Base-by-base conservation (phyloP, 2,888 invertebrate genomes). In the Nomada fucata region DNA sequence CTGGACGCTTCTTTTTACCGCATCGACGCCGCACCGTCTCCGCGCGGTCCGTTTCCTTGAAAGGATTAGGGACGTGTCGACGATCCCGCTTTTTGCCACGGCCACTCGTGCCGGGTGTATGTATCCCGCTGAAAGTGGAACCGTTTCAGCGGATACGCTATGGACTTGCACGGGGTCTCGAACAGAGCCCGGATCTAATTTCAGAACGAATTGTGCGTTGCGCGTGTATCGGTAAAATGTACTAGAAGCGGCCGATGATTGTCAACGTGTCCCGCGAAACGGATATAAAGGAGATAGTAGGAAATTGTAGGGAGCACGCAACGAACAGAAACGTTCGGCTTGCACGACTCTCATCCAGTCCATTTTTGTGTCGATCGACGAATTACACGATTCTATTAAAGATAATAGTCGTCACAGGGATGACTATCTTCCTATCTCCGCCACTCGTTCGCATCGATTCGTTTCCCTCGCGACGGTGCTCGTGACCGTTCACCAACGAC, bases 381-480 rank as follows among this genome's bases (percentile, higher is more conserved):
- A 88, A 88, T 83, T 83, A 87, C 83, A 76, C 71, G 70, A 88
- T 87, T 83, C 82, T 79, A 85, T 82, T 81, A 85, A 71, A 84
- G 84, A 82, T 86, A 74, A 61, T 36, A 52, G 60, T 57, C 18
- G 52, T 61, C 60, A 29, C 53, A 64, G 23, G 55, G 67, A n/a
- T 2, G 15, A 79, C 55, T 13, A 36, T 11, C 26, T 52, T 29
- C 55, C 67, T 72, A 53, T 64, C 11, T 52, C 44, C 57, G 36
- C 47, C 47, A 10, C 53, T 18, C 52, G 15, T 47, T 57, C 61
- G 50, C 67, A 15, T 60, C 68, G 55, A 36, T 70, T 47, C 75
- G 60, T 75, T 75, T 65, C 50, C 71, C 64, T 53, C 44, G 47
- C 47, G 42, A 72, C 59, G 59, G 29, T 11, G 61, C 18, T 65